Evolutionary conservation across 1,140 invertebrate species (phyloP).

Genomic region (Planococcus citri): DNA sequence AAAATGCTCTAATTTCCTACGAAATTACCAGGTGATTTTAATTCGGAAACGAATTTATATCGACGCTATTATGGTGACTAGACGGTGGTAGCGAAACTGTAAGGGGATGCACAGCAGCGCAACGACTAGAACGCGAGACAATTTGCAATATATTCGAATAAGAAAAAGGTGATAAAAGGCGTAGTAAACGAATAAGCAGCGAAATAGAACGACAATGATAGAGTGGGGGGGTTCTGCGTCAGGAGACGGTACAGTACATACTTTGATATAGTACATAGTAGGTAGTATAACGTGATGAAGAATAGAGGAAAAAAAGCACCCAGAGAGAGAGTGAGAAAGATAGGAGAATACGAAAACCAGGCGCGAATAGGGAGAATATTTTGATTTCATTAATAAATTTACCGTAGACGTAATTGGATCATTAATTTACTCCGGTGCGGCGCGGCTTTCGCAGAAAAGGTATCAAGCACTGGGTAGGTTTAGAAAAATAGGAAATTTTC

Average conservation of each 20-base stretch:
- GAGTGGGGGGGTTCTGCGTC: too few species aligned
- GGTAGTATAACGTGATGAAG: too few species aligned
- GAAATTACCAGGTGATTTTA: not conserved
- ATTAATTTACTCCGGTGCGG: not conserved
- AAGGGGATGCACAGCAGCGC: too few species aligned
- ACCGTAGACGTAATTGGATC: constrained; percentile 1
- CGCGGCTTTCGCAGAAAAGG: too few species aligned
- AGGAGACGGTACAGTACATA: too few species aligned
- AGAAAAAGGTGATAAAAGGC: not conserved
- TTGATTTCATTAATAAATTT: not conserved
- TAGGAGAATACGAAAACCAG: not conserved
- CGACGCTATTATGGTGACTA: not conserved
- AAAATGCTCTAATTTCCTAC: not conserved
- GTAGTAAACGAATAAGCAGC: too few species aligned
- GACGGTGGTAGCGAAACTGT: too few species aligned
- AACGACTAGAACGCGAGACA: not conserved
- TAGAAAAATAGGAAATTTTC: constrained; percentile 8
- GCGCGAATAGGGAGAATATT: constrained; percentile 1
- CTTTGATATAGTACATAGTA: too few species aligned
- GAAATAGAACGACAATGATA: too few species aligned
- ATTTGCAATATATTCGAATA: not conserved
- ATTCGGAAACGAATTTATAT: constrained; percentile 7
- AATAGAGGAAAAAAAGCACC: too few species aligned
- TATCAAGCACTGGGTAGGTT: too few species aligned
- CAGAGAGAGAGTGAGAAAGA: too few species aligned